Evolutionary conservation across 2,113 vertebrate species (phyloP), one percentile per base, ranked within the genome.

Genomic region (Alaudala cheleensis): DNA sequence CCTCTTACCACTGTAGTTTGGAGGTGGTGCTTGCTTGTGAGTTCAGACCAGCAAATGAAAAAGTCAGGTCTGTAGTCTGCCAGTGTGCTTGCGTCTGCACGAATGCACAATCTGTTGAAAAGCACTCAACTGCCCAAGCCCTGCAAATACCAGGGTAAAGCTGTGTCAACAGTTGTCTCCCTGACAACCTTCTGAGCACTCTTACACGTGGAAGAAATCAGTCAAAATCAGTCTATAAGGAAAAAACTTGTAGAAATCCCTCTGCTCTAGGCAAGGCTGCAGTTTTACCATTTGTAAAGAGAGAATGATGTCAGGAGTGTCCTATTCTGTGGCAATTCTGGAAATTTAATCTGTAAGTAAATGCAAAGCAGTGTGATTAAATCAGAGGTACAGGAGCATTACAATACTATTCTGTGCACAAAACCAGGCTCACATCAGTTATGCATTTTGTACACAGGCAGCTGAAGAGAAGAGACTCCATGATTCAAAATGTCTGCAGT

Each of bases 141-240:
- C 39, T 90, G 54, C 89, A 94, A 91, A 96, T 92, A 85, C 60
- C 81, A 94, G 60, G 39, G 50, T 79, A 90, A 91, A 93, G 67
- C 76, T 94, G 39, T 93, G 88, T 94, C 87, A 95, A 85, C 79
- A 66, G 34, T 67, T 83, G 71, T 95, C 66, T 94, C 90, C 89
- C 82, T 88, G 92, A 83, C 88, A 95, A 93, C 88, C 9, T 2
- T 57, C 40, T 76, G 78, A 96, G 53, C 65, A 34, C 73, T 76
- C 57, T 89, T 69, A 39, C 33, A 50, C 6, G n/a, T 86, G 72
- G 86, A 84, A 94, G 60, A 90, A 86, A 86, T 70, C 2, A 1
- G 79, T 47, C 60, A 65, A 62, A 77, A 62, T 44, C 51, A n/a
- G 10, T n/a, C 64, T 50, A 49, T 54, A 77, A 90, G 67, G 47